phyloP scores from a whole-genome alignment of 1,140 invertebrate species.

The Zaprionus lachaisei region DNA sequence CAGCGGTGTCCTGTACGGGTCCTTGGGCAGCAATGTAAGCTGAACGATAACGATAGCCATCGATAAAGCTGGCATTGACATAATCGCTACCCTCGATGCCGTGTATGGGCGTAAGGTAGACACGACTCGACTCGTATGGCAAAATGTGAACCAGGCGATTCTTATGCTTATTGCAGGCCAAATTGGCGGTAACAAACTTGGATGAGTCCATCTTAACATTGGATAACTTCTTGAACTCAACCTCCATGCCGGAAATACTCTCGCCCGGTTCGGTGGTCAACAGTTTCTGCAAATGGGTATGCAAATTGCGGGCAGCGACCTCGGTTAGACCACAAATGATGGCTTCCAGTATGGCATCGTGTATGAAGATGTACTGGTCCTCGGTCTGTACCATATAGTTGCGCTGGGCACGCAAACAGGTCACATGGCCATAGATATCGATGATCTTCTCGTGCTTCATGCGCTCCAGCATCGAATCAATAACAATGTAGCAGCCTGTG shows the following conservation, averaged over 20 bases:
- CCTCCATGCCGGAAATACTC: constrained; percentile 97
- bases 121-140: constrained; percentile 97
- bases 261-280: constrained; percentile 92
- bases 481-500: constrained; percentile 99
- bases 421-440: constrained; percentile 99
- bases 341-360: constrained; percentile 98
- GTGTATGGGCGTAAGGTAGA: constrained; percentile 95
- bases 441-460: constrained; percentile 98
- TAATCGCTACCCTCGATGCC: constrained; percentile 98
- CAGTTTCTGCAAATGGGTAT: constrained; percentile 97
- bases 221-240: constrained; percentile 98
- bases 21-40: constrained; percentile 99
- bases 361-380: constrained; percentile 99
- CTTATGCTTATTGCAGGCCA: constrained; percentile 99
- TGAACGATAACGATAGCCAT: constrained; percentile 95
- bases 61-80: constrained; percentile 99
- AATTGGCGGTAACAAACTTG: constrained; percentile 97
- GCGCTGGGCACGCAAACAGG: constrained; percentile 97
- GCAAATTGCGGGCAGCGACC: constrained; percentile 95
- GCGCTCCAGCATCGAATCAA: constrained; percentile 98
- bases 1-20: constrained; percentile 96
- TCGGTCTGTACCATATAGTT: constrained; percentile 99
- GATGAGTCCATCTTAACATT: constrained; percentile 97
- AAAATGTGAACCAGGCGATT: constrained; percentile 98
- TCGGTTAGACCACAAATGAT: constrained; percentile 98